Conservation (phyloP, 2,888 invertebrate species). For the Chrysolina americana region DNA sequence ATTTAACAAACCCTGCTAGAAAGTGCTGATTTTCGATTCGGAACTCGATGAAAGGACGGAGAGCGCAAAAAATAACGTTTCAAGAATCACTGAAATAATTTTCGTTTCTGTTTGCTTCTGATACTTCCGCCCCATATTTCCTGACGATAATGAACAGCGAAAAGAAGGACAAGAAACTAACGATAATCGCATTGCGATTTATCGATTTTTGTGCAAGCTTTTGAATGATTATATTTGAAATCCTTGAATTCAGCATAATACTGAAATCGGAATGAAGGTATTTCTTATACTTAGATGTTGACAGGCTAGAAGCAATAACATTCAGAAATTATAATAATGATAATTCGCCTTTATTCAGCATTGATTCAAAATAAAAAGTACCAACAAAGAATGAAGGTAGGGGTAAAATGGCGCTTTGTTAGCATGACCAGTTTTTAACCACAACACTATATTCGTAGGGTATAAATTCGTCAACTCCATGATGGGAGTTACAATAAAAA, state of each 20-base stretch:
- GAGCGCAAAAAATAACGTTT: conserved; percentile 32
- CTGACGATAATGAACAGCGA: conserved; percentile 15
- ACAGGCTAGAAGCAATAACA: too few species aligned
- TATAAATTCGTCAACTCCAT: too few species aligned
- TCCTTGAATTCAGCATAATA: background rate
- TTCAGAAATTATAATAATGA: too few species aligned
- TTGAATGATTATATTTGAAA: background rate
- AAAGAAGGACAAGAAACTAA: background rate
- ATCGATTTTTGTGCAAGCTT: conserved; percentile 19
- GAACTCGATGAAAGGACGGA: conserved; percentile 3
- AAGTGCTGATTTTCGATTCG: conserved; percentile 36
- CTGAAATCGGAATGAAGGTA: background rate
- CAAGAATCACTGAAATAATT: conserved; percentile 27
- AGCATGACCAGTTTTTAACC: too few species aligned
- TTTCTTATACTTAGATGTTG: too few species aligned
- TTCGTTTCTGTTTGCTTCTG: conserved; percentile 29
- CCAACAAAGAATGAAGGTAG: too few species aligned
- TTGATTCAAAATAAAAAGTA: too few species aligned
- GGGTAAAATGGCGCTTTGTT: too few species aligned
- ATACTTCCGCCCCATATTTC: conserved; percentile 23
- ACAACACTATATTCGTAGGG: too few species aligned
- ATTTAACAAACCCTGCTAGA: conserved; percentile 25
- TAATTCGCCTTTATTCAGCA: too few species aligned
- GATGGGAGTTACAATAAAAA: too few species aligned
- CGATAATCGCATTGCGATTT: conserved; percentile 29